A percentile compares a stretch with the other conserved stretches of the same genome.
Evolutionary conservation across 2,113 vertebrate genomes (phyloP).

Genomic region (Aviceda subcristata): DNA sequence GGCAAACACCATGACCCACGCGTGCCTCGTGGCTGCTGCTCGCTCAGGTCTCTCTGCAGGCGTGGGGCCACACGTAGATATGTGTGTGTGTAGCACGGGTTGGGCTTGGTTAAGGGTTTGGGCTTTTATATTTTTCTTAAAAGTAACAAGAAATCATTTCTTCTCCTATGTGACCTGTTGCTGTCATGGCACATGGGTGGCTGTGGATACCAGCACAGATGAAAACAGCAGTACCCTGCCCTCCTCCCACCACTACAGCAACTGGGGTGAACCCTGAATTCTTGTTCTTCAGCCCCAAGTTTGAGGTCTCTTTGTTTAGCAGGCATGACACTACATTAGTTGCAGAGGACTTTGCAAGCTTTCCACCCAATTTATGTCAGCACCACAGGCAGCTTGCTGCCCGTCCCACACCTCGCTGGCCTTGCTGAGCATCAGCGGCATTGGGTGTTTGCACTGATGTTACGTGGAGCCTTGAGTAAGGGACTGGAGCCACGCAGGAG

Average conservation of each 20-base stretch:
- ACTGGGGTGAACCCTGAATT: background rate
- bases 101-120: background rate
- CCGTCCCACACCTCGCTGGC: background rate
- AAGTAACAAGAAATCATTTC: background rate
- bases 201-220: background rate
- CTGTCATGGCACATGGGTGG: fast-evolving
- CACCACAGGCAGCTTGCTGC: background rate
- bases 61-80: fast-evolving
- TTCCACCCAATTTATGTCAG: background rate
- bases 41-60: background rate
- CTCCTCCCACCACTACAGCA: background rate
- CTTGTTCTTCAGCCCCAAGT: background rate
- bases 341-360: background rate
- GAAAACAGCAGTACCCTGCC: background rate
- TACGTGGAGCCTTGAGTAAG: background rate
- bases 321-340: no score
- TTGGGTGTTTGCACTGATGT: background rate
- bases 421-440: background rate
- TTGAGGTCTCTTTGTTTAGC: background rate
- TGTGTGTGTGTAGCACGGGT: background rate
- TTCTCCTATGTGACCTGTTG: background rate
- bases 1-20: background rate
- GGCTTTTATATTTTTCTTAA: background rate
- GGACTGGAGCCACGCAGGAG: background rate
- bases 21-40: background rate